phyloP scores from a whole-genome alignment of 2,888 invertebrate species.

The Eupithecia inturbata region DNA sequence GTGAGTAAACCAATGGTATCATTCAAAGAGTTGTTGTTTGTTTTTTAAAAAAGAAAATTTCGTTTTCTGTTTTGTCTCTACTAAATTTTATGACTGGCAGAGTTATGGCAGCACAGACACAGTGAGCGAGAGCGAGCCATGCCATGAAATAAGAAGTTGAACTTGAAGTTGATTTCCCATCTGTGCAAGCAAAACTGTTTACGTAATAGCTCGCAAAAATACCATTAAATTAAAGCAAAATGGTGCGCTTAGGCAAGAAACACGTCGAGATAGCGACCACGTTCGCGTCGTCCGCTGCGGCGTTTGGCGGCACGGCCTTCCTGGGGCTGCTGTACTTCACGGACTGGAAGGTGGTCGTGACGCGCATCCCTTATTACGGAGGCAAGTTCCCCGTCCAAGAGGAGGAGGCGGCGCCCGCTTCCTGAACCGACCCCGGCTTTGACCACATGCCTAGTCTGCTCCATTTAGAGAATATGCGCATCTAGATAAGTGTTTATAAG shows the following conservation, averaged over 20 bases:
- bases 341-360: slow-evolving; percentile 90
- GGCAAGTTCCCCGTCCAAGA: slow-evolving; percentile 86
- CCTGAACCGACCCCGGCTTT: slow-evolving; percentile 13
- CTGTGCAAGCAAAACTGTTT: too few species aligned
- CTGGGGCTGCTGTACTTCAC: slow-evolving; percentile 87
- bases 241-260: slow-evolving; percentile 84
- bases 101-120: too few species aligned
- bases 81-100: too few species aligned
- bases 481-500: slow-evolving; percentile 12
- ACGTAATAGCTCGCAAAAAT: too few species aligned
- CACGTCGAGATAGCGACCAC: slow-evolving; percentile 83
- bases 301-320: slow-evolving; percentile 87
- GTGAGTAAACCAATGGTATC: too few species aligned
- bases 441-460: background rate
- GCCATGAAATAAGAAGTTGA: too few species aligned
- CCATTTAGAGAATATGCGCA: background rate
- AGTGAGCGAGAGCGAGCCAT: too few species aligned
- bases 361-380: slow-evolving; percentile 90
- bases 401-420: slow-evolving; percentile 55
- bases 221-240: too few species aligned
- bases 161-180: too few species aligned
- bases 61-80: too few species aligned
- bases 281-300: slow-evolving; percentile 83
- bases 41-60: too few species aligned
- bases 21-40: too few species aligned